These are phyloP conservation scores for Ciconia maguari DNA, from an alignment of 2,113 vertebrate genomes.

Conservation along the genomic window DNA sequence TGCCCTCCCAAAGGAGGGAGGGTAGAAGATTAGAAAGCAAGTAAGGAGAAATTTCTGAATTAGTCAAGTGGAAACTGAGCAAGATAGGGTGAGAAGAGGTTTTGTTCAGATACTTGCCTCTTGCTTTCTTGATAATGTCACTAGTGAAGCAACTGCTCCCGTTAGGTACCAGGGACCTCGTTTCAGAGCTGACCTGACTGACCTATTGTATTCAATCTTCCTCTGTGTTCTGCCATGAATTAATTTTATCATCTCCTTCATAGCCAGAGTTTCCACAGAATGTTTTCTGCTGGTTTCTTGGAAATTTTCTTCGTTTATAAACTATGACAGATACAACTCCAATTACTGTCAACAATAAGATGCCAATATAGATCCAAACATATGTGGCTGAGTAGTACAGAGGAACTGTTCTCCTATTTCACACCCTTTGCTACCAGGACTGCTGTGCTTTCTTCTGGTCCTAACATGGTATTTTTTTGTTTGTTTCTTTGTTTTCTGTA, in stretches of 20 bases:
- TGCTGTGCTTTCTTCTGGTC: not conserved
- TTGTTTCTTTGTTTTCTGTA: not conserved
- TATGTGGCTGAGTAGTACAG: not conserved
- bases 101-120: not conserved
- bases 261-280: not conserved
- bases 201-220: not conserved
- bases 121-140: not conserved
- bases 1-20: not conserved
- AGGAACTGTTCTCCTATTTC: not conserved
- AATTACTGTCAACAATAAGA: not conserved
- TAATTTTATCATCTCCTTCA: not conserved
- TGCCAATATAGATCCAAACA: not conserved
- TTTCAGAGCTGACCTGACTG: not conserved
- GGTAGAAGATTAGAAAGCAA: not conserved
- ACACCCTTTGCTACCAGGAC: not conserved
- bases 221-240: not conserved
- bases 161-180: not conserved
- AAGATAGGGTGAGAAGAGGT: not conserved
- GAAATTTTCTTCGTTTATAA: not conserved
- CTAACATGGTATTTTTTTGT: not conserved
- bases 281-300: not conserved
- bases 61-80: not conserved
- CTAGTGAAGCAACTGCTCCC: not conserved
- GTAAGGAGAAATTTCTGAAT: not conserved
- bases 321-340: not conserved